phyloP scores from a whole-genome alignment of 2,888 invertebrate genomes.

The Amaurobius ferox region DNA sequence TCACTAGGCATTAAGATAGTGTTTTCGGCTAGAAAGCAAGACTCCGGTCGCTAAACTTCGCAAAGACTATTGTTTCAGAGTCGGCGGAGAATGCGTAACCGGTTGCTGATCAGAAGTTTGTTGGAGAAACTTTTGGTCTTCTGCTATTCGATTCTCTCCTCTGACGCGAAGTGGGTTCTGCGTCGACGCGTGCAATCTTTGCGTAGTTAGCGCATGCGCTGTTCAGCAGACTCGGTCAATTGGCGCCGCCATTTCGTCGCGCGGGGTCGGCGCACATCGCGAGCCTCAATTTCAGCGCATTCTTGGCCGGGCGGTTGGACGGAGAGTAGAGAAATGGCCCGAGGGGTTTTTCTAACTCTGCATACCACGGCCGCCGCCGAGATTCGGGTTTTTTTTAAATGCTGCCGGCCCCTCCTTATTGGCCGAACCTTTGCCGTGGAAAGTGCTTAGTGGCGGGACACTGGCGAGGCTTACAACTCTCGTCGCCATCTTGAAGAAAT shows the following conservation, averaged over 20 bases:
- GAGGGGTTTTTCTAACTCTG: conserved; percentile 36
- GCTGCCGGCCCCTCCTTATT: conserved; percentile 56
- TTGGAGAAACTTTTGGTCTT: conserved; percentile 2
- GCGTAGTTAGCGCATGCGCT: conserved; percentile 38
- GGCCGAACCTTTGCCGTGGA: conserved; percentile 42
- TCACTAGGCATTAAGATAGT: conserved; percentile 26
- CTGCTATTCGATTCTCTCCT: conserved; percentile 5
- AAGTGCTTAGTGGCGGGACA: conserved; percentile 43
- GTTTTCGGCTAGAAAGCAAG: conserved; percentile 17
- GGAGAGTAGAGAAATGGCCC: conserved; percentile 50
- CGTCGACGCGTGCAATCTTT: conserved; percentile 21
- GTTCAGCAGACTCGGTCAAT: background rate
- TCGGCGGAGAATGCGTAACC: background rate
- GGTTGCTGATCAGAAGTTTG: background rate
- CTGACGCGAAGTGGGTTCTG: conserved; percentile 13
- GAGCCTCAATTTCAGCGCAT: conserved; percentile 42
- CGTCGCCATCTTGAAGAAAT: conserved; percentile 53
- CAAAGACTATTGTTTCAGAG: conserved; percentile 48
- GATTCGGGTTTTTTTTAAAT: conserved; percentile 49
- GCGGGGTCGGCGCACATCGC: conserved; percentile 29
- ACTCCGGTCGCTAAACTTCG: conserved; percentile 38
- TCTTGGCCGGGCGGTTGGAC: conserved; percentile 55
- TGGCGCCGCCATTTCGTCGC: conserved; percentile 41
- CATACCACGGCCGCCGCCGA: conserved; percentile 45
- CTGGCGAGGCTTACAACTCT: conserved; percentile 20